phyloP scores from a whole-genome alignment of 2,888 invertebrate genomes.

The Deilephila porcellus region DNA sequence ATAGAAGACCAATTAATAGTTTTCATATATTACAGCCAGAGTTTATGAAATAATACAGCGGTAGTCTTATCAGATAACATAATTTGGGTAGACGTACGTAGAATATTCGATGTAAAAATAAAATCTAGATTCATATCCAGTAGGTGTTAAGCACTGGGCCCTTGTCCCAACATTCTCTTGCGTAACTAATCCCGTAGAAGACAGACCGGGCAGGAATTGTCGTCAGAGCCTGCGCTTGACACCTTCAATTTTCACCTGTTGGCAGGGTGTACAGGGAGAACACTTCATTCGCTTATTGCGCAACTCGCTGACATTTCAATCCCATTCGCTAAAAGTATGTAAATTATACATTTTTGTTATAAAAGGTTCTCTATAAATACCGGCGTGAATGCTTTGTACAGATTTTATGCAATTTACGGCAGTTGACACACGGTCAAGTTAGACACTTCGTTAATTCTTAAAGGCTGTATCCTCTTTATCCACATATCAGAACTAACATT shows the following conservation, averaged over 20 bases:
- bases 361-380: background rate
- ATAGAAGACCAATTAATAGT: too few relatives aligned
- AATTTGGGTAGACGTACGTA: too few relatives aligned
- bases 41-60: too few relatives aligned
- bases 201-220: constrained; percentile 37
- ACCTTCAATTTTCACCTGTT: constrained; percentile 45
- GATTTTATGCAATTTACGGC: background rate
- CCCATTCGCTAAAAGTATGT: constrained; percentile 28
- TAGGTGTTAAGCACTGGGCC: background rate
- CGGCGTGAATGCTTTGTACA: background rate
- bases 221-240: constrained; percentile 48
- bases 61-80: too few relatives aligned
- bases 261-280: constrained; percentile 32
- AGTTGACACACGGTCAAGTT: too few relatives aligned
- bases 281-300: background rate
- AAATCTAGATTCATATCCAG: background rate
- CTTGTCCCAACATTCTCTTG: constrained; percentile 28
- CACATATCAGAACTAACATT: too few relatives aligned
- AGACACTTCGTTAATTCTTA: background rate
- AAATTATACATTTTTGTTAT: background rate
- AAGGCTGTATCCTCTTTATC: too few relatives aligned
- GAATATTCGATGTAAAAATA: background rate
- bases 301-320: background rate
- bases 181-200: constrained; percentile 36
- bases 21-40: too few relatives aligned